A percentile compares a stretch with the other conserved stretches of the same genome.
Evolutionary conservation across 2,113 vertebrate genomes (phyloP).

Genomic region (Tetrao urogallus): DNA sequence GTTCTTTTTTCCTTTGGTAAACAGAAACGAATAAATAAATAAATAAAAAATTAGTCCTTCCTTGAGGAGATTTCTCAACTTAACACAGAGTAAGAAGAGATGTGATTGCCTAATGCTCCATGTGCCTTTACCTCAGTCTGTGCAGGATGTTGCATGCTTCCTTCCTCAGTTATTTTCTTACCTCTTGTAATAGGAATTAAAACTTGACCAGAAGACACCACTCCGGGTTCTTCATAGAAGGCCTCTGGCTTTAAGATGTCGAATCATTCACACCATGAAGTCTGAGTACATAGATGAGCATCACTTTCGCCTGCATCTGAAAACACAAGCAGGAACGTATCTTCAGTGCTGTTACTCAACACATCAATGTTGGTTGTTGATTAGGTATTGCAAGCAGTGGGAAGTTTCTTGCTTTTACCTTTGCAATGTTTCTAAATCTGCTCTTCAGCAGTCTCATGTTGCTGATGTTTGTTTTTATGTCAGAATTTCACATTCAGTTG

Average conservation of each 20-base stretch:
- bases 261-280: conserved; percentile 90
- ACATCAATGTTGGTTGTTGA: not conserved
- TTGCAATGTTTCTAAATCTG: not conserved
- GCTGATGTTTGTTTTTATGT: not conserved
- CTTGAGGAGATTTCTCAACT: not conserved
- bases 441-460: not conserved
- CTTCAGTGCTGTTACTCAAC: conserved; percentile 50
- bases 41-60: not conserved
- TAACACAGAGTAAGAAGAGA: not conserved
- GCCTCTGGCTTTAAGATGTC: conserved; percentile 86
- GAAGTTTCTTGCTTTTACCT: not conserved
- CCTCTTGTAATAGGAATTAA: conserved; percentile 83
- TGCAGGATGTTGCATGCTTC: not conserved
- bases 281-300: conserved; percentile 84
- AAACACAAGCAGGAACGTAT: conserved; percentile 98
- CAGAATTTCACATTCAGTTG: not conserved
- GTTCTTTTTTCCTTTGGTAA: not conserved
- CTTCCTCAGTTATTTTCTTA: not conserved
- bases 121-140: fast-evolving
- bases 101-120: not conserved
- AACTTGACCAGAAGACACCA: conserved; percentile 94
- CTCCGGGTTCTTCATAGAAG: conserved; percentile 93
- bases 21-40: not conserved
- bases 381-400: fast-evolving
- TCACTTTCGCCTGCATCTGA: conserved; percentile 90